Evolutionary conservation across 2,888 invertebrate species (phyloP).

Genomic region (Drosophila lutescens): DNA sequence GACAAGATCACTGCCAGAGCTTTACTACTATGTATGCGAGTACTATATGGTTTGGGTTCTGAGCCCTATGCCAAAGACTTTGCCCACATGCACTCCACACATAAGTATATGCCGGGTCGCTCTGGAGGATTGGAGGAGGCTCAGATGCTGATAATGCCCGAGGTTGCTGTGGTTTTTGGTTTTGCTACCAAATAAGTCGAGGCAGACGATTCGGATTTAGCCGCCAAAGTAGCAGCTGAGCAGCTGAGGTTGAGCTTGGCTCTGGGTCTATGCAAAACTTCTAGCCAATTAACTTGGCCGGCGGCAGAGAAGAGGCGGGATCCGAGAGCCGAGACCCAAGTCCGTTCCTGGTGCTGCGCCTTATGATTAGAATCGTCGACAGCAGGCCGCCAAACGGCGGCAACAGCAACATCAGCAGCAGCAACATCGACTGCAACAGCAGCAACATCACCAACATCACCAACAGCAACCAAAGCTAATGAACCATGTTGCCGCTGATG

Average conservation of each 20-base stretch:
- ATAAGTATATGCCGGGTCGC: conserved; percentile 58
- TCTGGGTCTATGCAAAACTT: conserved; percentile 73
- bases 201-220: conserved; percentile 61
- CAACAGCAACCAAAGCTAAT: conserved; percentile 71
- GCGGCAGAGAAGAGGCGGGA: conserved; percentile 39
- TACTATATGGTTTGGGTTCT: not conserved
- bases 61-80: conserved; percentile 40
- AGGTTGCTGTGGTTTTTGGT: conserved; percentile 32
- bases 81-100: conserved; percentile 39
- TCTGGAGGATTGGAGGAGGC: conserved; percentile 53
- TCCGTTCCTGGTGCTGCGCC: conserved; percentile 62
- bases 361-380: conserved; percentile 78
- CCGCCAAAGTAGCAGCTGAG: conserved; percentile 60
- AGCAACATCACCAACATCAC: conserved; percentile 41
- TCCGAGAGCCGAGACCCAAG: conserved; percentile 11
- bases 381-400: conserved; percentile 65
- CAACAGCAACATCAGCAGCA: conserved; percentile 32
- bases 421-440: conserved; percentile 43
- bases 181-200: conserved; percentile 65
- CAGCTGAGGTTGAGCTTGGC: not conserved
- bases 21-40: not conserved
- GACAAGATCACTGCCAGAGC: conserved; percentile 74
- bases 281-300: conserved; percentile 73
- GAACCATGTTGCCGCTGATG: conserved; percentile 80
- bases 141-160: conserved; percentile 60